Base-by-base conservation (phyloP, 1,140 invertebrate species). In the Mycetomoellerius zeteki region DNA sequence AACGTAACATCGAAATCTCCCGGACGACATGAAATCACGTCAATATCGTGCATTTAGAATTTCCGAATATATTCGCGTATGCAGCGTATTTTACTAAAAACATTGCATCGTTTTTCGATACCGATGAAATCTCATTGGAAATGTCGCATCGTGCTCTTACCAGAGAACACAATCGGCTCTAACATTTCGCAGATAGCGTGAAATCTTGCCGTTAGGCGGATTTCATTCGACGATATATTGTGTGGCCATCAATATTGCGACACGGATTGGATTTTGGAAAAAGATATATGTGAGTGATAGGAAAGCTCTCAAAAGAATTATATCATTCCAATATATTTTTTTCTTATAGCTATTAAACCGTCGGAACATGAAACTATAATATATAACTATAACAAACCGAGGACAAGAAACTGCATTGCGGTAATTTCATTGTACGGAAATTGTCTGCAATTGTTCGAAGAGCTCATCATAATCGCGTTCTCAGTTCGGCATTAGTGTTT, bases 91-190 rank as follows among this genome's bases (percentile, higher is more conserved):
- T 73, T 73, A 21, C 27, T 84, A 73, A 84, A 84, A 84, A 73
- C 54, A 60, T 84, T 58, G 37, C 69, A 84, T 72, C 54, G 80
- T 73, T 84, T 84, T 62, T 84, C 80, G 80, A 73, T 84, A 84
- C 47, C 69, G 54, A 60, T 60, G 54, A 60, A 73, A 84, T 84
- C 69, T 84, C 37, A 30, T 73, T 56, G 54, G 19, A 73, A 84
- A 84, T 24, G 24, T 84, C 80, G 56, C 52, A 47, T 2, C 60
- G 14, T 56, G 58, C 24, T 30, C 37, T 30, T 65, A 58, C 52
- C 62, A 37, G 10, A 30, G 7, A 16, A 47, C 6, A 27, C 67
- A 73, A 73, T 84, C 30, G 67, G 80, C 60, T 84, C 2, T 14
- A 71, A 71, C 43, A 73, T 82, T 60, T 73, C 52, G 3, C 10